Evolutionary conservation across 2,797 vertebrate species (phyloP).

Genomic region (Dromococcyx pavoninus): DNA sequence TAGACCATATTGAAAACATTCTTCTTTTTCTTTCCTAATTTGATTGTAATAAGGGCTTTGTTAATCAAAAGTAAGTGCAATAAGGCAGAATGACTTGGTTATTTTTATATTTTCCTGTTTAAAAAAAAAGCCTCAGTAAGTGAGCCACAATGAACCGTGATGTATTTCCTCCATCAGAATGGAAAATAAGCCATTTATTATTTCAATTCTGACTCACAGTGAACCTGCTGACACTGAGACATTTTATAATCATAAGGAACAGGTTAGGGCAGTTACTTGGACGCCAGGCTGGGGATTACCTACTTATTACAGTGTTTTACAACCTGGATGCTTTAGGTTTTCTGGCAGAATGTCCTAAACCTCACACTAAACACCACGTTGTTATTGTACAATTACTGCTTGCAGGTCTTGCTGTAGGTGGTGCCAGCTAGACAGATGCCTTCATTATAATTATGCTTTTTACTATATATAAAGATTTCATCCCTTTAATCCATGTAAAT

Average conservation of each 20-base stretch:
- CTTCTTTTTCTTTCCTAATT: conserved; percentile 63
- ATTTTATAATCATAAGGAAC: conserved; percentile 80
- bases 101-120: conserved; percentile 99
- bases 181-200: conserved; percentile 97
- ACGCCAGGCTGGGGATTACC: conserved; percentile 72
- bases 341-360: conserved; percentile 82
- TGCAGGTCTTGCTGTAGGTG: conserved; percentile 78
- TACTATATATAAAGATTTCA: conserved; percentile 68
- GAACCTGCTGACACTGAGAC: conserved; percentile 81
- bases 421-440: conserved; percentile 86
- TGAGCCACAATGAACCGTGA: conserved; percentile 93
- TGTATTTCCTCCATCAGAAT: conserved; percentile 96
- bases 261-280: conserved; percentile 79
- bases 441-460: conserved; percentile 72
- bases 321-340: conserved; percentile 74
- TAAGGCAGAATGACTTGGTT: conserved; percentile 84
- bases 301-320: conserved; percentile 77
- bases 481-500: conserved; percentile 65
- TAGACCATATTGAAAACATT: conserved; percentile 61
- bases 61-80: conserved; percentile 75
- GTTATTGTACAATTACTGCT: conserved; percentile 87
- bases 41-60: conserved; percentile 70
- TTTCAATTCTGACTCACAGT: conserved; percentile 88
- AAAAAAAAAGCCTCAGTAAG: conserved; percentile 77
- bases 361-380: conserved; percentile 85